A percentile compares a stretch with the other conserved stretches of the same genome.
Conservation (phyloP, 2,888 invertebrate genomes). For the Sarcophaga carnaria region DNA sequence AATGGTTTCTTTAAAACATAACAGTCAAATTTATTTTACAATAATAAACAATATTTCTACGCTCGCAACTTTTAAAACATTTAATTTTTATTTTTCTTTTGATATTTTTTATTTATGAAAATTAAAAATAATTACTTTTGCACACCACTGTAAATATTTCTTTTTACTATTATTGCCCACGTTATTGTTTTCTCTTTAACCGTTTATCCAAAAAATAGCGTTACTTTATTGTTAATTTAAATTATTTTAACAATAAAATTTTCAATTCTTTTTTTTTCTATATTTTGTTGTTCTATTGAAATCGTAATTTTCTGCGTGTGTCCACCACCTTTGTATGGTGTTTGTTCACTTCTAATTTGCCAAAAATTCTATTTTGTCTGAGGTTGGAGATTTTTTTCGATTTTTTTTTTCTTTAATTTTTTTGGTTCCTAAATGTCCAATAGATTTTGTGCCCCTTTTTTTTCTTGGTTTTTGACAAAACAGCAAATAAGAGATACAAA, state of each 20-base stretch:
- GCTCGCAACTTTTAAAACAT: too few species aligned
- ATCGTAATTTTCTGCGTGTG: conserved; percentile 71
- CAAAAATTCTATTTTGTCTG: conserved; percentile 66
- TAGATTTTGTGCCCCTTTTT: conserved; percentile 66
- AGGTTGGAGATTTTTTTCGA: conserved; percentile 64
- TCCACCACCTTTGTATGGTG: conserved; percentile 79
- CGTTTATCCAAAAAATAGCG: conserved; percentile 23
- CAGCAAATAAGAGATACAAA: conserved; percentile 49
- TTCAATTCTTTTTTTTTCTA: conserved; percentile 18
- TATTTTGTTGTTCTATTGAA: conserved; percentile 28
- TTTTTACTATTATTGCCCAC: background rate
- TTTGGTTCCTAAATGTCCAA: conserved; percentile 65
- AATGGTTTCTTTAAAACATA: too few species aligned
- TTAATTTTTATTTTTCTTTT: too few species aligned
- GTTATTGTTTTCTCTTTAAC: conserved; percentile 4
- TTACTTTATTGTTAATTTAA: conserved; percentile 32
- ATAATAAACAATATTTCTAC: too few species aligned
- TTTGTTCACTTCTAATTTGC: conserved; percentile 79
- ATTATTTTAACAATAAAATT: conserved; percentile 43
- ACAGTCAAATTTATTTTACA: too few species aligned
- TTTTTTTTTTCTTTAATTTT: background rate
- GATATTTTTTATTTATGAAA: too few species aligned
- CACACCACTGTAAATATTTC: too few species aligned
- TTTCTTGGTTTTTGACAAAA: conserved; percentile 40
- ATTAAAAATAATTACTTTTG: background rate